Evolutionary conservation across 1,140 invertebrate genomes (phyloP).

Genomic region (Sipha flava): DNA sequence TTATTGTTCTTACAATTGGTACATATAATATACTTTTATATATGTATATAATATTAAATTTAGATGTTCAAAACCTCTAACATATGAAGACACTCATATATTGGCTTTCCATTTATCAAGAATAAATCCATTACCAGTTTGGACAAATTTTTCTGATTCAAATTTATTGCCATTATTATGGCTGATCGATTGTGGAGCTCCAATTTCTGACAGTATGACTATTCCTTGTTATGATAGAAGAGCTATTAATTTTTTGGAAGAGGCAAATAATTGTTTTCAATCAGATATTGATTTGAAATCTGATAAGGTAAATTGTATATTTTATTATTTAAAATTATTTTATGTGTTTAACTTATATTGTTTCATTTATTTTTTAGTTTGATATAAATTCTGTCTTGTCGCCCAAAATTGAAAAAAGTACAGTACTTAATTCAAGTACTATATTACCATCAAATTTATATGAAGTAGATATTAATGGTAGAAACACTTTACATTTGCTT

Average conservation of each 20-base stretch:
- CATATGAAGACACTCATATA: background rate
- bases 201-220: background rate
- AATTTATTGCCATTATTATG: slow-evolving; percentile 13
- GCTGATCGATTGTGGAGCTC: slow-evolving; percentile 15
- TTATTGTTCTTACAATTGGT: no score
- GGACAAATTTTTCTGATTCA: slow-evolving; percentile 9
- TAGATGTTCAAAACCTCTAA: background rate
- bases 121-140: slow-evolving; percentile 13
- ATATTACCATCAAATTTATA: slow-evolving; percentile 3
- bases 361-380: background rate
- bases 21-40: background rate
- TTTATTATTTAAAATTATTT: background rate
- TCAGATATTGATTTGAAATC: background rate
- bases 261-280: background rate
- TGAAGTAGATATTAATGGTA: slow-evolving; percentile 26
- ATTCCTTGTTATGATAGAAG: slow-evolving; percentile 24
- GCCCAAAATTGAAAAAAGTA: background rate
- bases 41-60: background rate
- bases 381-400: background rate
- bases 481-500: slow-evolving; percentile 56
- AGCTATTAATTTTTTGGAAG: slow-evolving; percentile 15
- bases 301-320: background rate
- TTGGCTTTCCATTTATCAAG: slow-evolving; percentile 18
- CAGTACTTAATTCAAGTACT: background rate
- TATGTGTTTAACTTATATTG: background rate